Evolutionary conservation across 2,113 vertebrate genomes (phyloP), one percentile per base, ranked within the genome.

Genomic region (Corythornis madagascariensis): DNA sequence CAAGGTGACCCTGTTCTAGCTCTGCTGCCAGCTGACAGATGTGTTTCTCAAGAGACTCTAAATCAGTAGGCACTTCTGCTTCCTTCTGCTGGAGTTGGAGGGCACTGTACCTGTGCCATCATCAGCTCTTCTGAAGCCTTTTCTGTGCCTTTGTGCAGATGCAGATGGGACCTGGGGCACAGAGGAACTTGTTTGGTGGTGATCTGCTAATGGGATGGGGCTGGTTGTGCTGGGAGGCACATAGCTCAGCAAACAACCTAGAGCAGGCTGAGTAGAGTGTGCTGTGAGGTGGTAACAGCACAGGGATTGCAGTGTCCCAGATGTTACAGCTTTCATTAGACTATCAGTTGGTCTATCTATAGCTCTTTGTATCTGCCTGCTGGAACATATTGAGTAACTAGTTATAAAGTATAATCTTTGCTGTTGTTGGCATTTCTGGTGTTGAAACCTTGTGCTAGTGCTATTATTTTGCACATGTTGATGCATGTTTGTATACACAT

Each of bases 351-450:
- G 15, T 47, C 91, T 45, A 65, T 83, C 93, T 83, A 10, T 40
- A 88, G 90, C 48, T 78, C 76, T 57, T 9, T 66, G 38, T 35
- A 5, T 84, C 72, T 91, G 65, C 61, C 82, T 75, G 86, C 86
- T 90, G 86, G 73, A 65, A 78, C 31, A 5, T 3, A 93, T 35
- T 77, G 87, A 85, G 91, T 47, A 91, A 87, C 15, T 9, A 26
- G 25, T 25, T 89, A 52, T 16, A 87, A 92, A 42, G 20, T 7
- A 64, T 22, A 70, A 52, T 4, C 42, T 52, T 22, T 71, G 88
- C 87, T 81, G 83, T 9, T 76, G 80, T 26, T 93, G 82, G 78
- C 85, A 35, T 75, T 89, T 67, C 42, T 94, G 42, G n/a, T 89
- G 82, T 60, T 74, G 91, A 83, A 85, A 87, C 13, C n/a, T 59